A percentile compares a stretch with the other conserved stretches of the same genome.
These are phyloP conservation scores for Macrotus californicus DNA, from an alignment of 2,113 vertebrate species.

Conservation along the genomic window DNA sequence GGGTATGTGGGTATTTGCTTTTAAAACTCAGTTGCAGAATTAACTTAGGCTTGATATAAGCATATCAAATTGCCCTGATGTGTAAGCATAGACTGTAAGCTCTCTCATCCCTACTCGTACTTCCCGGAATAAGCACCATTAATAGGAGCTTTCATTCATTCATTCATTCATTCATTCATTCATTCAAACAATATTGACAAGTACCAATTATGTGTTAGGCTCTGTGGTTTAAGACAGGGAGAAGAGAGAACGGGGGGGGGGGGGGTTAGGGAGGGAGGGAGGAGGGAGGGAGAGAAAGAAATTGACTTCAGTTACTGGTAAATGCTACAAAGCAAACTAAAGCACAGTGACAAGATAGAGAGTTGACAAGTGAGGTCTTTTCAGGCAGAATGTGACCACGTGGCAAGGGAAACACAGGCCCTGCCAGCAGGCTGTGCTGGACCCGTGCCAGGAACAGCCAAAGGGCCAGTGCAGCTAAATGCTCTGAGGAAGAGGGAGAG, in stretches of 20 bases:
- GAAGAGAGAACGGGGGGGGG: no score
- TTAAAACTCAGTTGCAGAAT: not conserved
- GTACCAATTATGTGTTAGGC: not conserved
- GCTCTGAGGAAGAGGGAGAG: not conserved
- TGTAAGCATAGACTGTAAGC: not conserved
- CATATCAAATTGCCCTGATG: not conserved
- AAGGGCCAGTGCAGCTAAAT: no score
- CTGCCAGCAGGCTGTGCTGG: not conserved
- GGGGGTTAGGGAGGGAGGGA: not conserved
- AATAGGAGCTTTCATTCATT: not conserved
- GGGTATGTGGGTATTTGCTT: not conserved
- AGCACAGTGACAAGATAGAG: not conserved
- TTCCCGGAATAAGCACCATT: not conserved
- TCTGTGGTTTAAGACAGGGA: not conserved
- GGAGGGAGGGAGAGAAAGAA: not conserved
- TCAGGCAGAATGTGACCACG: not conserved
- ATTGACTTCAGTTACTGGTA: not conserved
- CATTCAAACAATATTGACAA: not conserved
- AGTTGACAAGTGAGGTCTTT: not conserved
- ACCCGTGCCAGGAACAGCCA: rapidly evolving
- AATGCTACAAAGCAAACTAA: not conserved
- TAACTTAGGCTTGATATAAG: not conserved
- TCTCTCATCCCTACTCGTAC: not conserved
- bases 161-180: not conserved
- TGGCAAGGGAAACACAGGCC: not conserved